Evolutionary conservation across 2,888 invertebrate species (phyloP).

Genomic region (Mechanitis mazaeus): DNA sequence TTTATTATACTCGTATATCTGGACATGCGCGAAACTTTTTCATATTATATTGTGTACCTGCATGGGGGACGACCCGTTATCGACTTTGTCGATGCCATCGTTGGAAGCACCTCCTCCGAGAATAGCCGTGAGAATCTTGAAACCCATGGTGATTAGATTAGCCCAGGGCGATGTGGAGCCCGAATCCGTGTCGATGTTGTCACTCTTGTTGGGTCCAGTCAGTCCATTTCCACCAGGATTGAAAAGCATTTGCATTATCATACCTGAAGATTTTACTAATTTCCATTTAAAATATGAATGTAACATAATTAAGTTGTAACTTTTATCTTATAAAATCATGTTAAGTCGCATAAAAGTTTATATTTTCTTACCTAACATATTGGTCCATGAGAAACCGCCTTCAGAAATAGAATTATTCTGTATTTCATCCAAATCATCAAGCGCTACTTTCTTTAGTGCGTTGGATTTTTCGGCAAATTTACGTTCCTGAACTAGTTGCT

Average conservation of each 20-base stretch:
- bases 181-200: conserved; percentile 81
- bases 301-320: not conserved
- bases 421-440: conserved; percentile 88
- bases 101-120: conserved; percentile 85
- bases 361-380: conserved; percentile 81
- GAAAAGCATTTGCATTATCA: conserved; percentile 92
- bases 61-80: conserved; percentile 91
- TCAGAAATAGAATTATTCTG: conserved; percentile 88
- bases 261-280: conserved; percentile 60
- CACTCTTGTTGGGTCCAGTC: conserved; percentile 89
- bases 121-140: conserved; percentile 89
- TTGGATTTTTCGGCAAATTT: conserved; percentile 94
- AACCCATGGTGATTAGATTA: conserved; percentile 88
- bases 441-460: conserved; percentile 89
- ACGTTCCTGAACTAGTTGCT: conserved; percentile 76
- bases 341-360: conserved; percentile 14
- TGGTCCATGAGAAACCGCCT: conserved; percentile 91
- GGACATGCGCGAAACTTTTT: conserved; percentile 21
- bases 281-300: conserved; percentile 1
- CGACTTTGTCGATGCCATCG: conserved; percentile 93
- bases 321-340: conserved; percentile 4
- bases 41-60: conserved; percentile 78
- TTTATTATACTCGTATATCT: conserved; percentile 27
- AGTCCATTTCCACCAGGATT: conserved; percentile 82
- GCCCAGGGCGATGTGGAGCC: conserved; percentile 90